phyloP scores from a whole-genome alignment of 2,113 vertebrate species.

The Actenoides lindsayi region DNA sequence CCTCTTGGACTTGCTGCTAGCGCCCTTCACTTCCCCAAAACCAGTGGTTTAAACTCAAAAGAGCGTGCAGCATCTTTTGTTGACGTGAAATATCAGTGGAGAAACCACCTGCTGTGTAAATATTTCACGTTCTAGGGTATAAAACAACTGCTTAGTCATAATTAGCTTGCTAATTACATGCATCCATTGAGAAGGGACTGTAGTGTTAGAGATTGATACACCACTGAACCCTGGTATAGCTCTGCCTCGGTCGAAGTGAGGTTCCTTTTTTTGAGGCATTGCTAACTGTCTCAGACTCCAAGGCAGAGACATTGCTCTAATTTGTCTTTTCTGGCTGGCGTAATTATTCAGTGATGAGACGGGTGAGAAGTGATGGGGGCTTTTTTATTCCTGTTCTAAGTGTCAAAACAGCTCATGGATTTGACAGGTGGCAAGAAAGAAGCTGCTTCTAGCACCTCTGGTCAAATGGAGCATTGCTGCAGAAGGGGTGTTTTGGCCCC shows the following conservation, averaged over 20 bases:
- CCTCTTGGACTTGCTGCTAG: background rate
- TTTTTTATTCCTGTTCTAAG: background rate
- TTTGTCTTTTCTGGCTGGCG: background rate
- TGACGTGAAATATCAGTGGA: background rate
- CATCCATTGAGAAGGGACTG: background rate
- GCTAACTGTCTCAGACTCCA: background rate
- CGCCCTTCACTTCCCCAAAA: background rate
- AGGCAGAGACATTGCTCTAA: background rate
- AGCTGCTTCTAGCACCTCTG: background rate
- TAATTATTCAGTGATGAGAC: background rate
- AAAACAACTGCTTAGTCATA: background rate
- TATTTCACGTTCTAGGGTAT: background rate
- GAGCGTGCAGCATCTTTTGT: background rate
- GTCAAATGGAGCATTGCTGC: background rate
- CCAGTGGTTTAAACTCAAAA: background rate
- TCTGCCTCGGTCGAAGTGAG: background rate
- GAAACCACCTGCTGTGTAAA: background rate
- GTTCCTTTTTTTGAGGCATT: background rate
- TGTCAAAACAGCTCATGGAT: background rate
- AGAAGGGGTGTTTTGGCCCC: background rate
- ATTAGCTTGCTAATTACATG: background rate
- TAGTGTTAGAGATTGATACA: background rate
- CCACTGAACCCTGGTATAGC: background rate
- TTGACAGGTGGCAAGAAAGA: background rate
- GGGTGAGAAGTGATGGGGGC: background rate